Conservation (phyloP, 2,888 invertebrate species). For the Papilio elwesi region DNA sequence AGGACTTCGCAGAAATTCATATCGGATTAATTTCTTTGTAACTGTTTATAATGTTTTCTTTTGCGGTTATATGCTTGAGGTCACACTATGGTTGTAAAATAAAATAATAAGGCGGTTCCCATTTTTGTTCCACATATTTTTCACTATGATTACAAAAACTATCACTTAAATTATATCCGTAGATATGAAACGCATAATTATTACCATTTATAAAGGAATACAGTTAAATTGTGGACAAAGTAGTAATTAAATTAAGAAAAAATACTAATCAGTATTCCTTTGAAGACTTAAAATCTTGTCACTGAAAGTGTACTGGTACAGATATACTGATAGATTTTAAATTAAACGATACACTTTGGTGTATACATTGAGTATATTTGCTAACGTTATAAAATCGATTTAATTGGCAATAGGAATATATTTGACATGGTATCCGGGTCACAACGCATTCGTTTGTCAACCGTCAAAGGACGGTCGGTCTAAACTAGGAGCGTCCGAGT, state of each 20-base stretch:
- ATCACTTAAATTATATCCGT: too few relatives aligned
- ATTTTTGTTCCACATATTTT: too few relatives aligned
- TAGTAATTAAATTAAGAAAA: too few relatives aligned
- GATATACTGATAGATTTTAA: too few relatives aligned
- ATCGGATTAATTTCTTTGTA: conserved; percentile 25
- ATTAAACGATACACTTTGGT: too few relatives aligned
- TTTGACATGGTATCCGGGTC: conserved; percentile 55
- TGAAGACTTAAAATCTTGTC: too few relatives aligned
- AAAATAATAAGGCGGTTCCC: neutral
- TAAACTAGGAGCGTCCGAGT: conserved; percentile 42
- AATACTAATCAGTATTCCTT: too few relatives aligned
- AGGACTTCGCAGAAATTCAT: conserved; percentile 44
- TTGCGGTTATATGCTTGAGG: neutral
- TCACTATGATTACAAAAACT: too few relatives aligned
- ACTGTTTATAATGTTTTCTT: neutral
- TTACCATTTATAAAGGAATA: too few relatives aligned
- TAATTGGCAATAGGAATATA: conserved; percentile 48
- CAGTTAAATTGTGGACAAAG: too few relatives aligned
- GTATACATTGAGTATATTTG: conserved; percentile 18
- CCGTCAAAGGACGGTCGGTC: conserved; percentile 50
- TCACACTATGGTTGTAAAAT: neutral
- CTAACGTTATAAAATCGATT: conserved; percentile 28
- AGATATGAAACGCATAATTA: too few relatives aligned
- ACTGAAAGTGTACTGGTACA: too few relatives aligned
- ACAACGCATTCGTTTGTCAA: conserved; percentile 65